These are phyloP conservation scores for Orchesella cincta DNA, from an alignment of 1,140 invertebrate genomes.

Conservation along the genomic window DNA sequence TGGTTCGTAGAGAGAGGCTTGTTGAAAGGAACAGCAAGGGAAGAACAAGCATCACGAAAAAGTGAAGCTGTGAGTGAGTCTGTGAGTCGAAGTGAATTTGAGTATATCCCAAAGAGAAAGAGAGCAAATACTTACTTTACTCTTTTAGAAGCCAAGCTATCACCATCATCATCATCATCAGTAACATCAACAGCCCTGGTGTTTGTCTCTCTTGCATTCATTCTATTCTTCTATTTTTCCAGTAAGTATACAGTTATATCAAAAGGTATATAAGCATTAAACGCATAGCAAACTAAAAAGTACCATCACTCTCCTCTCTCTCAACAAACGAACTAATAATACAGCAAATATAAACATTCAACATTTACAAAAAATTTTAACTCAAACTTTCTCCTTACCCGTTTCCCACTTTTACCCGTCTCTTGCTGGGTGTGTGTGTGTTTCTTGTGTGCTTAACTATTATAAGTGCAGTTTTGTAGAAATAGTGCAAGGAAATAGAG, in stretches of 20 bases:
- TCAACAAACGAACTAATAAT: conserved; percentile 23
- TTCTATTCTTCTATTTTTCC: not conserved
- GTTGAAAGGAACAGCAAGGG: not conserved
- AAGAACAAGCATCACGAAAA: not conserved
- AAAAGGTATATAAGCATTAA: not conserved
- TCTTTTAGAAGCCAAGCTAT: conserved; percentile 28
- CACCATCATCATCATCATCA: conserved; percentile 7
- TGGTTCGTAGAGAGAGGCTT: not conserved
- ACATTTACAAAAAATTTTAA: conserved; percentile 21
- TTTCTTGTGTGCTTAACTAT: not conserved
- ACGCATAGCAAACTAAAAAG: too few relatives aligned
- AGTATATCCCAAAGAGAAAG: conserved; percentile 26
- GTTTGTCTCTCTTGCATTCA: not conserved
- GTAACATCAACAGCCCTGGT: not conserved
- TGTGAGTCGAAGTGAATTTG: conserved; percentile 9
- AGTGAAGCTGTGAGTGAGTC: not conserved
- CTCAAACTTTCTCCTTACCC: conserved; percentile 12
- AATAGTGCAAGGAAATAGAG: not conserved
- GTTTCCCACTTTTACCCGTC: not conserved
- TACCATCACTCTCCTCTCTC: not conserved
- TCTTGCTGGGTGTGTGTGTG: not conserved
- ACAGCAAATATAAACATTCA: conserved; percentile 29
- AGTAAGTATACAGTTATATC: not conserved
- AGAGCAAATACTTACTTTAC: conserved; percentile 27
- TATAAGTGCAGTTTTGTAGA: not conserved